Evolutionary conservation across 2,797 vertebrate genomes (phyloP).

Genomic region (Urophycis tenuis): DNA sequence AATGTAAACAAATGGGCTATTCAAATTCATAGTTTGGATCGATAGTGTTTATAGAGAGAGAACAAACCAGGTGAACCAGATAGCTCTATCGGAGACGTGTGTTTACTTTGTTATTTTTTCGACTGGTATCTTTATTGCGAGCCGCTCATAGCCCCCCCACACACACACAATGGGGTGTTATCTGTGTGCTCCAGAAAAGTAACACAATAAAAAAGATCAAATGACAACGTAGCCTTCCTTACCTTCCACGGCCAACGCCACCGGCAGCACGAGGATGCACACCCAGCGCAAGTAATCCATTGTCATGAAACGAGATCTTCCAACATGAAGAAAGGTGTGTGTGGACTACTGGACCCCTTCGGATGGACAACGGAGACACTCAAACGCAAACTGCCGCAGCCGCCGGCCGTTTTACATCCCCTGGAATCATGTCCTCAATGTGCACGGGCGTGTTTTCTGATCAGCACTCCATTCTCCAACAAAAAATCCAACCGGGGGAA

Average conservation of each 20-base stretch:
- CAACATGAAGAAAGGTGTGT: slow-evolving; percentile 69
- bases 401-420: slow-evolving; percentile 45
- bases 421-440: slow-evolving; percentile 44
- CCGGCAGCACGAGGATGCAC: slow-evolving; percentile 71
- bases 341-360: slow-evolving; percentile 48
- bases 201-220: slow-evolving; percentile 25
- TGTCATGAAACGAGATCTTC: slow-evolving; percentile 68
- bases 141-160: background rate
- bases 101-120: too few relatives aligned
- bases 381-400: slow-evolving; percentile 36
- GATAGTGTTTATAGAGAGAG: background rate
- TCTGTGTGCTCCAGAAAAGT: slow-evolving; percentile 32
- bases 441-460: background rate
- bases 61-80: background rate
- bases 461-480: slow-evolving; percentile 28
- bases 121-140: background rate
- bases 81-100: background rate
- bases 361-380: slow-evolving; percentile 51
- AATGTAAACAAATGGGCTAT: background rate
- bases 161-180: background rate
- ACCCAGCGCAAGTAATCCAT: slow-evolving; percentile 78
- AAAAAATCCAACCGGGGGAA: background rate
- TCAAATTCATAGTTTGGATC: background rate
- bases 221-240: slow-evolving; percentile 54
- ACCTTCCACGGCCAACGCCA: slow-evolving; percentile 76